Evolutionary conservation across 1,140 invertebrate species (phyloP), one percentile per base, ranked within the genome.

Genomic region (Brachionus rubens): DNA sequence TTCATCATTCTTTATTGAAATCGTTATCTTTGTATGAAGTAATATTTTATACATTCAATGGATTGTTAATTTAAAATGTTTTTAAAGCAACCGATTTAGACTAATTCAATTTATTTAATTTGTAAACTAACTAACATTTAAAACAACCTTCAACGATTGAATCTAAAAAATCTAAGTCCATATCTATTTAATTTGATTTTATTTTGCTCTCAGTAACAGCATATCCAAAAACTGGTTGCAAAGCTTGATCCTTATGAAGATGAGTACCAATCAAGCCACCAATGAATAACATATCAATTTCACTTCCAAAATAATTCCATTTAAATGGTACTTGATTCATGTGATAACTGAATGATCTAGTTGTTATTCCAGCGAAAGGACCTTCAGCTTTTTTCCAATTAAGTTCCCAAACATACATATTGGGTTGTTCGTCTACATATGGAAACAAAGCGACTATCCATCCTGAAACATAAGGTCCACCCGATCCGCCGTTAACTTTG

Each of bases 251-350:
- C 14, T 33, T 33, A 21, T 72, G 43, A 21, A 28, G 14, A 3
- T 40, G n/a, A 9, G 28, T n/a, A 21, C 68, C 68, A 40, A 72
- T 33, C 7, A 72, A 33, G 26, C 68, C 68, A 6, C 68, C 68
- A 12, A 72, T 41, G 40, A 72, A 72, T 1, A 72, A 43, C 68
- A 72, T 72, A 10, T 72, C 21, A 28, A 72, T 72, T 50, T 72
- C 7, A 3, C n/a, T 6, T 10, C 46, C 19, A 0, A 72, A 48
- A 41, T 72, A 72, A 19, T 72, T 72, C 68, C 68, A 72, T 21
- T 33, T 36, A 72, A 72, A 72, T 54, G 68, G 68, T 3, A 72
- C 68, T 48, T 72, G 68, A 48, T 72, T 72, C 68, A 72, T 72
- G 24, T 72, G 68, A 30, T 72, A 72, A 30, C 48, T 16, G 16